phyloP scores from a whole-genome alignment of 2,113 vertebrate species.

The Phalacrocorax carbo region DNA sequence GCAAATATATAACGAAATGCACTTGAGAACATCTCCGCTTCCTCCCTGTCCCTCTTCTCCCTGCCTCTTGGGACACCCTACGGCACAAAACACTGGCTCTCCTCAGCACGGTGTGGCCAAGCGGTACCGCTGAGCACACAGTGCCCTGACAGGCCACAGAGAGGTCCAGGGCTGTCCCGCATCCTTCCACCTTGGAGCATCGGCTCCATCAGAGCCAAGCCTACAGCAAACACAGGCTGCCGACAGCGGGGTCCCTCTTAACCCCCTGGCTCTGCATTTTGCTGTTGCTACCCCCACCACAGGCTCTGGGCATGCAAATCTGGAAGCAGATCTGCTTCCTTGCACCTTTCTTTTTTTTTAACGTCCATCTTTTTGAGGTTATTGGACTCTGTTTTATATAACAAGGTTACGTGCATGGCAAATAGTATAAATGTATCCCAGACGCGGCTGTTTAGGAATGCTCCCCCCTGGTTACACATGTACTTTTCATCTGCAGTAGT shows the following conservation, averaged over 20 bases:
- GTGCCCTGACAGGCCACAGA: rapidly evolving
- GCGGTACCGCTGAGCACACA: rapidly evolving
- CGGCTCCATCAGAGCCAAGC: neutral
- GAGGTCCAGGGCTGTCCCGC: neutral
- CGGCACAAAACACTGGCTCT: rapidly evolving
- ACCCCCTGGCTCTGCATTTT: rapidly evolving
- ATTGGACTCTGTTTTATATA: slow-evolving; percentile 59
- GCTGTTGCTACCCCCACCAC: neutral
- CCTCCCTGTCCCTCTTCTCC: neutral
- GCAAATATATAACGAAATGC: slow-evolving; percentile 46
- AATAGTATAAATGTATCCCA: slow-evolving; percentile 59
- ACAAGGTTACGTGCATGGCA: slow-evolving; percentile 63
- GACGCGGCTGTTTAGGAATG: slow-evolving; percentile 32
- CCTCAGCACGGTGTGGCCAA: rapidly evolving
- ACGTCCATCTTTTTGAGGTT: slow-evolving; percentile 36
- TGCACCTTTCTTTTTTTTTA: slow-evolving; percentile 16
- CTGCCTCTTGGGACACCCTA: neutral
- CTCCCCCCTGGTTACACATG: slow-evolving; percentile 48
- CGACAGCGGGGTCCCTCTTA: neutral
- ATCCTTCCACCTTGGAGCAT: neutral
- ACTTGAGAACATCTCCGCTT: slow-evolving; percentile 12
- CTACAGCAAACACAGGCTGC: neutral
- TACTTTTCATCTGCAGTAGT: slow-evolving; percentile 52
- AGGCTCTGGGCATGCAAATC: neutral
- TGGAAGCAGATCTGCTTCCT: slow-evolving; percentile 45